phyloP scores from a whole-genome alignment of 2,113 vertebrate genomes.

The Leiothrix lutea region DNA sequence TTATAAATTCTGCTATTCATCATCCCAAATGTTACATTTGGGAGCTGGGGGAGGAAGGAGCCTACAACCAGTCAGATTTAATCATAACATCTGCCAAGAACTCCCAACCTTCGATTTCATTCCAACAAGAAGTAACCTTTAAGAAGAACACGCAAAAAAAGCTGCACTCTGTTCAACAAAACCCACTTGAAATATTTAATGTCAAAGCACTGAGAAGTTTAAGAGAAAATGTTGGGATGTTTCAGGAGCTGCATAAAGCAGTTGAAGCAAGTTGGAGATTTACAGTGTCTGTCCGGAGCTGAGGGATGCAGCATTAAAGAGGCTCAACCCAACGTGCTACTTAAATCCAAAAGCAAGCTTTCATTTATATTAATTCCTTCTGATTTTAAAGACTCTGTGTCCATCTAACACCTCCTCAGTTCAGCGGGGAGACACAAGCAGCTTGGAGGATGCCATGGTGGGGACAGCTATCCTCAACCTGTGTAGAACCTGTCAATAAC shows the following conservation, averaged over 20 bases:
- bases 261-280: not conserved
- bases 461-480: not conserved
- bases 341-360: not conserved
- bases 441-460: not conserved
- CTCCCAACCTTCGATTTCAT: conserved; percentile 45
- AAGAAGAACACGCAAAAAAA: conserved; percentile 36
- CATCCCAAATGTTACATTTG: conserved; percentile 48
- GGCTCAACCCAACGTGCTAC: not conserved
- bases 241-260: not conserved
- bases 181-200: conserved; percentile 51
- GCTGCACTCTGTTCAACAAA: conserved; percentile 29
- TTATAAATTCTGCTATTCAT: conserved; percentile 15
- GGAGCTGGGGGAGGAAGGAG: conserved; percentile 32
- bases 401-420: not conserved
- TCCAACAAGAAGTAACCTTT: conserved; percentile 46
- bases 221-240: not conserved
- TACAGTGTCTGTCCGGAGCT: not conserved
- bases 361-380: not conserved
- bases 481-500: not conserved
- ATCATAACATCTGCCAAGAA: conserved; percentile 58
- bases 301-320: not conserved
- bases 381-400: not conserved
- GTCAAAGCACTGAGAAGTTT: conserved; percentile 48
- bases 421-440: not conserved
- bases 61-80: conserved; percentile 59